Evolutionary conservation across 2,113 vertebrate species (phyloP).

Genomic region (Rhagologus leucostigma): DNA sequence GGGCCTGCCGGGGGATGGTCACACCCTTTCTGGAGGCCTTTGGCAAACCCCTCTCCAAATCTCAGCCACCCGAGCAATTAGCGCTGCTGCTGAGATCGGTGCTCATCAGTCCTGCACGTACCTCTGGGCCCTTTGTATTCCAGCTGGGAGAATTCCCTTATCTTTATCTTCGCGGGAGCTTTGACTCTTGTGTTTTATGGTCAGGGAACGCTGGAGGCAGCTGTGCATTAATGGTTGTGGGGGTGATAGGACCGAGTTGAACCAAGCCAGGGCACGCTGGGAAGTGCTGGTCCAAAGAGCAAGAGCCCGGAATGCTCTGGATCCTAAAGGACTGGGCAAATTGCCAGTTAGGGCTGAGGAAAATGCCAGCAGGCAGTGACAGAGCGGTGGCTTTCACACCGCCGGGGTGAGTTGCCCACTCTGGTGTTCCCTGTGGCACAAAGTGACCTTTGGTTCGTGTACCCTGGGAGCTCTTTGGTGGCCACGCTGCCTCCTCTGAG

Average conservation of each 20-base stretch:
- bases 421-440: neutral
- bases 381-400: neutral
- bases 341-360: neutral
- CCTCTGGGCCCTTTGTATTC: neutral
- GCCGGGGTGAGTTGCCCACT: neutral
- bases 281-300: neutral
- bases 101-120: neutral
- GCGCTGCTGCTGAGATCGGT: neutral
- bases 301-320: neutral
- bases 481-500: neutral
- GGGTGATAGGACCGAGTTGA: neutral
- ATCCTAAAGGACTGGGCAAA: neutral
- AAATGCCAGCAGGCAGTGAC: neutral
- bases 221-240: fast-evolving
- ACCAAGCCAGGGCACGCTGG: neutral
- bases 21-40: neutral
- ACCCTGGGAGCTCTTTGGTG: neutral
- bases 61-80: neutral
- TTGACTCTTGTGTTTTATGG: neutral
- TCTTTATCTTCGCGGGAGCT: neutral
- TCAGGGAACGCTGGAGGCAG: neutral
- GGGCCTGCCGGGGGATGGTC: neutral
- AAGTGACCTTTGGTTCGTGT: neutral
- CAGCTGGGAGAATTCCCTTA: neutral
- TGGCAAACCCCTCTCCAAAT: neutral